phyloP scores from a whole-genome alignment of 2,888 invertebrate species.

The Elysia crispata region DNA sequence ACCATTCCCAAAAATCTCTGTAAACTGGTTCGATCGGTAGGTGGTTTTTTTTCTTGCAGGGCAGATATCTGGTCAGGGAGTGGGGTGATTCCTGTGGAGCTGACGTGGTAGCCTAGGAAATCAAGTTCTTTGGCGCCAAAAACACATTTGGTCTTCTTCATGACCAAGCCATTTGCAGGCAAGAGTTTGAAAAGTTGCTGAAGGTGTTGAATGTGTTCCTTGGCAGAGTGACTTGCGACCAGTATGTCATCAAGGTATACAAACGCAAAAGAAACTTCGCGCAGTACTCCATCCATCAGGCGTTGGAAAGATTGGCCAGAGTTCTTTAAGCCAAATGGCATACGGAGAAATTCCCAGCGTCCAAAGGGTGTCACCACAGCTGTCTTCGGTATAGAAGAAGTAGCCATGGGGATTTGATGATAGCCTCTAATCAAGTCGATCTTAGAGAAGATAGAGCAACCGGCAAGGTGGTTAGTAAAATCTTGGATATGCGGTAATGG shows the following conservation, averaged over 20 bases:
- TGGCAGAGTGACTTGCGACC: conserved; percentile 23
- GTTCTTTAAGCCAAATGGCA: conserved; percentile 40
- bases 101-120: conserved; percentile 41
- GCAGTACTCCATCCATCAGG: conserved; percentile 36
- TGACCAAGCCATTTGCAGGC: conserved; percentile 31
- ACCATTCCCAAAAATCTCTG: conserved; percentile 43
- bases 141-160: conserved; percentile 43
- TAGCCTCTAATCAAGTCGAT: conserved; percentile 51
- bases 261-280: conserved; percentile 30
- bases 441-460: conserved; percentile 53
- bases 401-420: conserved; percentile 50
- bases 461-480: conserved; percentile 44
- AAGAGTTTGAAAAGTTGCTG: conserved; percentile 29
- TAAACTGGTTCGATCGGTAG: conserved; percentile 25
- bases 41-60: conserved; percentile 12
- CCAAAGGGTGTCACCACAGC: conserved; percentile 51
- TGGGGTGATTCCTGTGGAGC: conserved; percentile 27
- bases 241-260: conserved; percentile 33
- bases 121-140: conserved; percentile 29
- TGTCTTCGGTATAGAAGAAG: conserved; percentile 47
- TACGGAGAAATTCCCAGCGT: conserved; percentile 24
- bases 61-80: conserved; percentile 28
- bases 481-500: conserved; percentile 51
- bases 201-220: conserved; percentile 32
- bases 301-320: conserved; percentile 40